Percentiles rank a stretch among this genome's conserved stretches.
Evolutionary conservation across 1,140 invertebrate genomes (phyloP).

Genomic region (Cardiocondyla obscurior): DNA sequence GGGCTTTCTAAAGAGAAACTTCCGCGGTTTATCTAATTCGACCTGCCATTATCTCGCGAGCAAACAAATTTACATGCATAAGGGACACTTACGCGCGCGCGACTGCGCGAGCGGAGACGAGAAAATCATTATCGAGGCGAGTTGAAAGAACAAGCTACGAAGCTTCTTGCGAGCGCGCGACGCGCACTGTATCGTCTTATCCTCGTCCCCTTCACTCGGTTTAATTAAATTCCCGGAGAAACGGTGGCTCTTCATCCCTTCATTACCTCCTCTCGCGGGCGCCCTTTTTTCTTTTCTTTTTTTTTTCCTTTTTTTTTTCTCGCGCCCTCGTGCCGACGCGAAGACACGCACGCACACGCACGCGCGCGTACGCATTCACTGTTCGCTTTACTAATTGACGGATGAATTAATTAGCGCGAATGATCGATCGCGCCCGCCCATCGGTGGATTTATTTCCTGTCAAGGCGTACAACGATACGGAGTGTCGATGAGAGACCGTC

Average conservation of each 20-base stretch:
- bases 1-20: slow-evolving; percentile 3
- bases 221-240: slow-evolving; percentile 81
- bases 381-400: slow-evolving; percentile 78
- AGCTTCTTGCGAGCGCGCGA: slow-evolving; percentile 74
- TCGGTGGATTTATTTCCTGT: slow-evolving; percentile 62
- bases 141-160: slow-evolving; percentile 65
- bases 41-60: background rate
- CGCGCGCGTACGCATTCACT: slow-evolving; percentile 13
- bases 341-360: slow-evolving; percentile 36
- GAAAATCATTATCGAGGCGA: slow-evolving; percentile 70
- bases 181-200: slow-evolving; percentile 73
- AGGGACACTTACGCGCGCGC: background rate
- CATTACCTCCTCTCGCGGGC: background rate
- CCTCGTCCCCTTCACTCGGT: slow-evolving; percentile 65
- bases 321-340: slow-evolving; percentile 11
- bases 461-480: slow-evolving; percentile 12
- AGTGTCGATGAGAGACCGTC: background rate
- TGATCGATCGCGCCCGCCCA: slow-evolving; percentile 76
- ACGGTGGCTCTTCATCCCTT: slow-evolving; percentile 63
- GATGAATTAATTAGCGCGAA: slow-evolving; percentile 81
- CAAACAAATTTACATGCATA: background rate
- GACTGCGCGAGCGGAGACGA: slow-evolving; percentile 9
- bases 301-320: slow-evolving; percentile 25
- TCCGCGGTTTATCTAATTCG: background rate
- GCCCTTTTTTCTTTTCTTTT: slow-evolving; percentile 5